Conservation (phyloP, 2,888 invertebrate genomes). For the Caenorhabditis sp. region DNA sequence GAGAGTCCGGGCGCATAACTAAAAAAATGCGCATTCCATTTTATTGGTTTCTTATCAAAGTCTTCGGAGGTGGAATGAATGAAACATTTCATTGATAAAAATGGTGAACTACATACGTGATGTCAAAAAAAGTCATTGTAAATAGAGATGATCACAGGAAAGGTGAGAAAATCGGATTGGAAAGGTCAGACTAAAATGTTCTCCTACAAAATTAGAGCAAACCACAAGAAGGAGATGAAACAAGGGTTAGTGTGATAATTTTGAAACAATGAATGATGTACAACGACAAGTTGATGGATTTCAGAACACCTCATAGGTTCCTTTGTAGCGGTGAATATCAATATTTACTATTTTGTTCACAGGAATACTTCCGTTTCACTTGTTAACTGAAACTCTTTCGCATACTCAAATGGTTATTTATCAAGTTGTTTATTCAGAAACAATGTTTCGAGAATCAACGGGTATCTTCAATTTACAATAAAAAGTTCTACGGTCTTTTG, state of each 20-base stretch:
- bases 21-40: conserved; percentile 48
- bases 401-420: too few relatives aligned
- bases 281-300: too few relatives aligned
- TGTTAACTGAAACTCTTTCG: too few relatives aligned
- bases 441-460: too few relatives aligned
- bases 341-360: too few relatives aligned
- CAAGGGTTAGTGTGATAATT: not conserved
- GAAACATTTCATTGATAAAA: conserved; percentile 25
- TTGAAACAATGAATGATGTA: not conserved
- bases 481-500: too few relatives aligned
- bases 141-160: conserved; percentile 37
- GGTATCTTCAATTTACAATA: too few relatives aligned
- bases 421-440: too few relatives aligned
- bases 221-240: not conserved
- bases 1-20: conserved; percentile 22
- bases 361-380: too few relatives aligned
- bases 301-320: too few relatives aligned
- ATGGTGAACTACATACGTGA: conserved; percentile 42
- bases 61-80: conserved; percentile 24
- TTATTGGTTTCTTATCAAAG: conserved; percentile 47
- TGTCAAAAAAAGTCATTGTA: conserved; percentile 34
- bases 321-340: too few relatives aligned
- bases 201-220: not conserved
- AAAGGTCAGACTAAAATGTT: conserved; percentile 29
- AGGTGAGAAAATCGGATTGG: conserved; percentile 53